Conservation (phyloP, 2,113 vertebrate genomes). For the Maylandia zebra region DNA sequence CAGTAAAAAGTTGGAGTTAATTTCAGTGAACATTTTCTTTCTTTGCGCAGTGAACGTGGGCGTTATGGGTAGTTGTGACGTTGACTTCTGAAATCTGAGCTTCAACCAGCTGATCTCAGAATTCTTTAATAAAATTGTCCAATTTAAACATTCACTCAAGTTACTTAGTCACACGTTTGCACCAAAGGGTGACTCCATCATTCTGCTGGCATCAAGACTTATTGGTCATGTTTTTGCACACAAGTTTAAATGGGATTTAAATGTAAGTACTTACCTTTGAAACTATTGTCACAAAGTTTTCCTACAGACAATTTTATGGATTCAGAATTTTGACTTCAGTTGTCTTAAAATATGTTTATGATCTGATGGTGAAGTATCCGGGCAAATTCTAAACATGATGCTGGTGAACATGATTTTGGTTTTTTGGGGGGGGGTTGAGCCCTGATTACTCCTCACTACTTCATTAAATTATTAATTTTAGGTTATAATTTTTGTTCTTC, state of each 20-base stretch:
- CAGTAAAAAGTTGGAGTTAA: neutral
- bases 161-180: neutral
- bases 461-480: neutral
- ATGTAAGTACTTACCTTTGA: neutral
- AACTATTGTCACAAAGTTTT: neutral
- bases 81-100: neutral
- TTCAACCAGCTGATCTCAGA: neutral
- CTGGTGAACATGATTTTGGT: neutral
- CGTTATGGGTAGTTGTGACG: neutral
- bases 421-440: neutral
- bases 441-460: neutral
- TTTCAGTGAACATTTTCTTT: neutral
- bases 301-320: neutral
- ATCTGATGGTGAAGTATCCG: neutral
- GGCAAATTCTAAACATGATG: neutral
- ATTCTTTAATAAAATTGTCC: neutral
- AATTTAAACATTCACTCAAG: neutral
- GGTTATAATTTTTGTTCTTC: neutral
- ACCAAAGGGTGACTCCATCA: neutral
- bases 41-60: neutral
- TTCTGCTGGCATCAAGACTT: neutral
- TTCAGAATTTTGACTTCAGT: neutral
- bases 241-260: neutral
- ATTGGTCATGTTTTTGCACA: neutral
- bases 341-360: neutral